Evolutionary conservation across 2,888 invertebrate genomes (phyloP), one percentile per base, ranked within the genome.

Genomic region (Alentia gelatinosa): DNA sequence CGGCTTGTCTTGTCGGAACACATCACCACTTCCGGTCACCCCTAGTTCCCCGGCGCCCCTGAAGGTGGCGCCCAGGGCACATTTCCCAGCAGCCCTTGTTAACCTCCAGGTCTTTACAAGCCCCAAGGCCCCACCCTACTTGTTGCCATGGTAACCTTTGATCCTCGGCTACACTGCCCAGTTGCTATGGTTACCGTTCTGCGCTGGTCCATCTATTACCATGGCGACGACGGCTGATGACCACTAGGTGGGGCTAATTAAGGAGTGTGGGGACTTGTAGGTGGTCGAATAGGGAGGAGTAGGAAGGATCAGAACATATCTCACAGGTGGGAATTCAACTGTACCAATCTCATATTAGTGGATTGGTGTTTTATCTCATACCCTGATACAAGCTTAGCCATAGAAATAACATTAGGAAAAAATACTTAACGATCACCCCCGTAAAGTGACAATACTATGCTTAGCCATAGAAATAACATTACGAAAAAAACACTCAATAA

Each of bases 81-180:
- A 12, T 56, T 19, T 56, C n/a, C 47, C 56, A n/a, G 56, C 12
- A 56, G 56, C 23, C 23, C 56, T 56, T 56, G 56, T 56, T 56
- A 9, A 56, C 56, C 56, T 56, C 23, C 23, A 56, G 56, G 56
- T 56, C 56, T 56, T 56, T 56, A 56, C 56, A 56, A 56, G 56
- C 23, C 56, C 56, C 56, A 3, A 4, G 19, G 56, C 56, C 56
- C 56, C 56, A 4, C 56, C 56, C 56, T n/a, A 79, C 39, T 19
- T 79, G 37, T 79, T 37, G 39, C 79, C 79, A 79, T 79, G 39
- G 79, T 79, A 79, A 79, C 79, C 35, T 79, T 79, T 79, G 79
- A 79, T 39, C 68, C 79, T n/a, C 74, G 19, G 26, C 30, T 0
- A 79, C 79, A 5, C 12, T 39, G 1, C n/a, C 39, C 26, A 15